Evolutionary conservation across 2,113 vertebrate genomes (phyloP).

Genomic region (Tauraco erythrolophus): DNA sequence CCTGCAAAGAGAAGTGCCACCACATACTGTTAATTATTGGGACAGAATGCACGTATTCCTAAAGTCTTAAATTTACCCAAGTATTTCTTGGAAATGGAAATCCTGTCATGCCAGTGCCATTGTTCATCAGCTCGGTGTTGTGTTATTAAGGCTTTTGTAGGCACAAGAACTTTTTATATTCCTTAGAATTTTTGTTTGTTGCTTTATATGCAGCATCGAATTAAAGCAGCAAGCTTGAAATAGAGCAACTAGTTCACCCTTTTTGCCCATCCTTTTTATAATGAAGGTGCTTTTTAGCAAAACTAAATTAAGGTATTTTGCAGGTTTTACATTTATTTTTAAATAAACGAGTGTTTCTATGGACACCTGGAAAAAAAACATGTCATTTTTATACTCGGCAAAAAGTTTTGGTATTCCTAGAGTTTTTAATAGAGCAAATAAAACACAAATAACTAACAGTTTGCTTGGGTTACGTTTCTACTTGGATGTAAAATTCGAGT

Average conservation of each 20-base stretch:
- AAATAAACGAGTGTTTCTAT: not conserved
- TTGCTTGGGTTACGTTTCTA: not conserved
- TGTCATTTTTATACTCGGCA: not conserved
- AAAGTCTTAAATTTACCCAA: not conserved
- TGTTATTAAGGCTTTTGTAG: not conserved
- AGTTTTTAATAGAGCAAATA: not conserved
- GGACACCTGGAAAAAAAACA: not conserved
- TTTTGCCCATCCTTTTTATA: not conserved
- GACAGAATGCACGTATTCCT: not conserved
- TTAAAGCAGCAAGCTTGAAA: conserved; percentile 21
- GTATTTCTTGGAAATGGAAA: conserved; percentile 7
- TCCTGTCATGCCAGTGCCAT: not conserved
- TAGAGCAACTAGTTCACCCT: not conserved
- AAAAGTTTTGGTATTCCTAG: not conserved
- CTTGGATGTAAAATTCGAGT: not conserved
- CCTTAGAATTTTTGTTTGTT: not conserved
- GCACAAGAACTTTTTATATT: not conserved
- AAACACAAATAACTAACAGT: not conserved
- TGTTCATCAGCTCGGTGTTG: not conserved
- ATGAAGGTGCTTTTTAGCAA: not conserved
- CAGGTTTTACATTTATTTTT: not conserved
- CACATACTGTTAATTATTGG: not conserved
- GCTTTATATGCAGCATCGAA: not conserved
- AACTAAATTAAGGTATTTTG: not conserved
- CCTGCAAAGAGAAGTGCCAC: not conserved